Evolutionary conservation across 2,113 vertebrate genomes (phyloP), one percentile per base, ranked within the genome.

Genomic region (Bufo gargarizans): DNA sequence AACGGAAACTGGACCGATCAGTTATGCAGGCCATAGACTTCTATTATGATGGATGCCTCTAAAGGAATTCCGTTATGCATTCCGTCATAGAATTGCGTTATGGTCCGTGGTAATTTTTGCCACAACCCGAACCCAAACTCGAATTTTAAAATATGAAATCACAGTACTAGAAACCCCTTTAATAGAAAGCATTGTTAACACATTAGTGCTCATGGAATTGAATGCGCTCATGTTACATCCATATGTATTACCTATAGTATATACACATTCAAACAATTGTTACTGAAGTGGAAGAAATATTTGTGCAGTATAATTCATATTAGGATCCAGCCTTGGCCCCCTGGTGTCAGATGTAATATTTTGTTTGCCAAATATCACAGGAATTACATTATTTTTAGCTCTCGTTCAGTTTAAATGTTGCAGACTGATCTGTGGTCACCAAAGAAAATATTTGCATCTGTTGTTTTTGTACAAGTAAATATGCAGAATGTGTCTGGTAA

Each of bases 391-490:
- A 92, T 91, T 92, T 91, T 90, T 90, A 92, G 89, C 77, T 90
- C 56, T 84, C 69, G 81, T 76, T 88, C 90, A 90, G 90, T 71
- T 91, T 84, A 88, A 92, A 91, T 91, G 90, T 92, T 91, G 74
- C 72, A 91, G 85, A 84, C 16, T 90, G 89, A 91, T 92, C 90
- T 92, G 85, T 47, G 74, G 85, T 92, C 91, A 91, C 77, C 77
- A 89, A 91, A 91, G 53, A 91, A 89, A 86, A 43, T 90, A 92
- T 91, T 92, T 92, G 85, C 79, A 88, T 91, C 90, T 94, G 67
- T 77, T 87, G 86, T 91, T 91, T 94, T 92, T 88, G 12, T 90
- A 91, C 89, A 71, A n/a, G 90, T 77, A 92, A 94, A 63, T 65
- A 55, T 82, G 91, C 78, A 91, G 56, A 89, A 83, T 69, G 81